Conservation (phyloP, 2,797 vertebrate genomes). For the Epinephelus coioides region DNA sequence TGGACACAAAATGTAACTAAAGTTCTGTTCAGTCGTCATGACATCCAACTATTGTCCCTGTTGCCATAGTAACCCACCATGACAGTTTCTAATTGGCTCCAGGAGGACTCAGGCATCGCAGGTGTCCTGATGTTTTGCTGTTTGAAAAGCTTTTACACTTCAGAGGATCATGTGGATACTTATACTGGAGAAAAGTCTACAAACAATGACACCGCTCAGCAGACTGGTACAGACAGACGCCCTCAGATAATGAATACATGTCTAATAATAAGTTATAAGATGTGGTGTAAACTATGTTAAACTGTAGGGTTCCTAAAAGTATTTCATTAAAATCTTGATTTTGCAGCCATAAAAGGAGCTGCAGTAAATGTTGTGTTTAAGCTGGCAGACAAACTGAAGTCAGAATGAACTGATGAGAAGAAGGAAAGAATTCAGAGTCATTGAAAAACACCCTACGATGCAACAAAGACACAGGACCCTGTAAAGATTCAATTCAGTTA, state of each 20-base stretch:
- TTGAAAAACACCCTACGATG: too few species aligned
- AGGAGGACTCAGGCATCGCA: constrained; percentile 20
- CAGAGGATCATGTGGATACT: neutral
- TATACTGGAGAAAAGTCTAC: neutral
- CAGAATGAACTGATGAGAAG: neutral
- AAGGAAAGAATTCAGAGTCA: too few species aligned
- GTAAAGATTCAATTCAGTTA: neutral
- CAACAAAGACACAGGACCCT: too few species aligned
- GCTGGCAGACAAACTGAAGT: neutral
- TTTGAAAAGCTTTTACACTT: neutral
- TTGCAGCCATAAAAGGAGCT: neutral
- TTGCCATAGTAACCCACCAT: constrained; percentile 33
- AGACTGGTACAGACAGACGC: too few species aligned
- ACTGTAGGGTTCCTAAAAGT: too few species aligned
- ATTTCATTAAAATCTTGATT: neutral
- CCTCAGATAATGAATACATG: too few species aligned
- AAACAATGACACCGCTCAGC: too few species aligned
- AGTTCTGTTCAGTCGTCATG: constrained; percentile 23
- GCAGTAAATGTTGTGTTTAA: neutral
- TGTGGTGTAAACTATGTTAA: too few species aligned
- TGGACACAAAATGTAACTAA: neutral
- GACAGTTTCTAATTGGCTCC: constrained; percentile 42
- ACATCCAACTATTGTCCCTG: constrained; percentile 19
- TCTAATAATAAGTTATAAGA: too few species aligned
- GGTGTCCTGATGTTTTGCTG: constrained; percentile 7